Evolutionary conservation across 2,113 vertebrate genomes (phyloP), one percentile per base, ranked within the genome.

Genomic region (Todiramphus saurophagus): DNA sequence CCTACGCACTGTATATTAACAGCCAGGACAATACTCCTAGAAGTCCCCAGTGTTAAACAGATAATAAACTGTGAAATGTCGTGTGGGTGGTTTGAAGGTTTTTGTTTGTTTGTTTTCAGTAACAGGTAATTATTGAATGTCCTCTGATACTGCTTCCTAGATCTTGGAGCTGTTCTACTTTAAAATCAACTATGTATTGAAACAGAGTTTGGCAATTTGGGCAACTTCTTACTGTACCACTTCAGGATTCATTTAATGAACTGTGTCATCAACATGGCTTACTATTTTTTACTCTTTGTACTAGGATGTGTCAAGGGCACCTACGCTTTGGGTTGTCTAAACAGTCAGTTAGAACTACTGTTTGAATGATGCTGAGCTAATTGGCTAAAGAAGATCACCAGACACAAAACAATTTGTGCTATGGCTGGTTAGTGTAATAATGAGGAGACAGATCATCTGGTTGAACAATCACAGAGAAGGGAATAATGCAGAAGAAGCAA

Each of bases 111-210:
- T 64, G 6, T 48, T 87, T 88, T 90, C 56, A 63, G 75, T 18
- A 24, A 11, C 16, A 73, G 25, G 21, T 46, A 76, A 50, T 56
- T 89, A 19, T 7, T 81, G 16, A 48, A 35, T 4, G 8, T 20
- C 55, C 11, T 62, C 7, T n/a, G 48, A 13, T 25, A 74, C 6
- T 24, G 53, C 13, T 62, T 76, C 0, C 0, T 18, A n/a, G 2
- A 8, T 30, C 82, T 62, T 15, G 3, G 18, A 44, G 25, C 11
- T 55, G n/a, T 41, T 33, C 10, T 21, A 59, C 58, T 46, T 84
- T 64, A 64, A 75, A 94, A 53, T 33, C 69, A 77, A 59, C 20
- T 11, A 51, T 3, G 1, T 16, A 46, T n/a, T 69, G 48, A 75
- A 76, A 62, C 3, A 18, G 11, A 20, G 23, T 44, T 74, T 39